A percentile compares a stretch with the other conserved stretches of the same genome.
Evolutionary conservation across 2,797 vertebrate species (phyloP).

Genomic region (Microcaecilia unicolor): DNA sequence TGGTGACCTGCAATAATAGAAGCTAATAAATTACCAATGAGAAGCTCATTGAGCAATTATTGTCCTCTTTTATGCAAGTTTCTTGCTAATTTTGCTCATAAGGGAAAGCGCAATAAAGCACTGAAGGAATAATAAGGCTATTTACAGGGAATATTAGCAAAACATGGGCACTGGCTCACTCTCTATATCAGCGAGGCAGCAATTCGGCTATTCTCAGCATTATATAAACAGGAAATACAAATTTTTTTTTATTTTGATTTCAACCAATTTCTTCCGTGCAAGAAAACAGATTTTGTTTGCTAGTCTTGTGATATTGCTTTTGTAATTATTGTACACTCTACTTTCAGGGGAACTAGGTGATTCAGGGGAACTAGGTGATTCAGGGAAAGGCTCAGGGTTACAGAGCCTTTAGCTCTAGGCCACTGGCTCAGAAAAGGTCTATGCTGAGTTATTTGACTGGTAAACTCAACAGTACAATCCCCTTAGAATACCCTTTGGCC

Average conservation of each 20-base stretch:
- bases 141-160: constrained; percentile 60
- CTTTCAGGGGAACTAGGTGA: no score
- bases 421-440: no score
- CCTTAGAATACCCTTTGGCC: no score
- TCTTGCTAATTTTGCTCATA: constrained; percentile 76
- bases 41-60: constrained; percentile 75
- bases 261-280: fast-evolving
- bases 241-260: constrained; percentile 13
- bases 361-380: no score
- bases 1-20: constrained; percentile 68
- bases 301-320: no score
- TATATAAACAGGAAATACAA: constrained; percentile 42
- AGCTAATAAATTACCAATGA: constrained; percentile 75
- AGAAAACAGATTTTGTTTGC: not conserved
- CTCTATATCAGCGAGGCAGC: constrained; percentile 52
- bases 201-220: constrained; percentile 46
- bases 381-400: no score
- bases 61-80: constrained; percentile 74
- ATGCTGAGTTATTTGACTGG: no score
- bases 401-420: no score
- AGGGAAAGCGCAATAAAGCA: constrained; percentile 65
- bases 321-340: no score
- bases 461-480: no score
- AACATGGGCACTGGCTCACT: constrained; percentile 24
- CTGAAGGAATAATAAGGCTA: constrained; percentile 56